phyloP scores from a whole-genome alignment of 2,113 vertebrate genomes.

The Vombatus ursinus region DNA sequence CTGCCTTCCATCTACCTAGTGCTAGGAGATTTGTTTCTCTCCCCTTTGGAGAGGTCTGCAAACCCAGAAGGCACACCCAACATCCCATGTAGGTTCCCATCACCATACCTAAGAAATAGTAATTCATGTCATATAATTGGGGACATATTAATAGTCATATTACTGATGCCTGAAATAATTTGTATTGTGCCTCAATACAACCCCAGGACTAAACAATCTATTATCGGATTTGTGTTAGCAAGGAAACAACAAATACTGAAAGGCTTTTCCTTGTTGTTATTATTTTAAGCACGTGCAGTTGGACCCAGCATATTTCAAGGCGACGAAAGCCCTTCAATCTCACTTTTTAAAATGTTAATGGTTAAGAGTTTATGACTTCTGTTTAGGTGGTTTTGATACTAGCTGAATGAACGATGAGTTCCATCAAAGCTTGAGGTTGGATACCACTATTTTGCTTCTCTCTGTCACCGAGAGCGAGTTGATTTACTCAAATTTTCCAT shows the following conservation, averaged over 20 bases:
- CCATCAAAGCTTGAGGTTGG: not conserved
- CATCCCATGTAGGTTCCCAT: not conserved
- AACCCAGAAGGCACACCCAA: not conserved
- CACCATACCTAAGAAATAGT: not conserved
- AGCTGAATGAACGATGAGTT: not conserved
- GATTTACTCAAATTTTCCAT: not conserved
- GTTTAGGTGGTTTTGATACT: not conserved
- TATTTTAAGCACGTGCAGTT: not conserved
- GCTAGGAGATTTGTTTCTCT: not conserved
- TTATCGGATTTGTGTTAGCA: constrained; percentile 35
- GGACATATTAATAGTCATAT: not conserved
- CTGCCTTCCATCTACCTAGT: not conserved
- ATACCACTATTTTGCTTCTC: not conserved
- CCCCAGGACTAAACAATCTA: constrained; percentile 4
- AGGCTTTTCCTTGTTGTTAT: not conserved
- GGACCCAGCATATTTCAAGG: no score
- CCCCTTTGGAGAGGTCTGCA: not conserved
- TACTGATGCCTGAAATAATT: not conserved
- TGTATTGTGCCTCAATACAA: not conserved
- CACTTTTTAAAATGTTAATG: not conserved
- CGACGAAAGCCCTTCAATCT: not conserved
- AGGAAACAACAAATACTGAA: not conserved
- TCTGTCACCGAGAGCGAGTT: not conserved
- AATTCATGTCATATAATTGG: not conserved
- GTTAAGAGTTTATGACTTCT: not conserved